Conservation (phyloP, 2,888 invertebrate species). For the Mimas tiliae region DNA sequence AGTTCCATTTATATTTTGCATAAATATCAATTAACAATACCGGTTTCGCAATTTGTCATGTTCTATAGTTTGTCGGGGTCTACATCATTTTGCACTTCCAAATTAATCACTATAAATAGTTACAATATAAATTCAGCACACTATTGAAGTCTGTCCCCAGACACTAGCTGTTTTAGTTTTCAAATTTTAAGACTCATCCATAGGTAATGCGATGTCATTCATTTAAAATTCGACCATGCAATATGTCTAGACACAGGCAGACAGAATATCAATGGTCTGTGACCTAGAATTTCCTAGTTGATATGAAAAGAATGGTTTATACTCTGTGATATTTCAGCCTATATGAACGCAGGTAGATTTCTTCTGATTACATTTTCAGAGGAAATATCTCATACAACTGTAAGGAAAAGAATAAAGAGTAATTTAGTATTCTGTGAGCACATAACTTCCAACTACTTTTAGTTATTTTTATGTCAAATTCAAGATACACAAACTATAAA, state of each 20-base stretch:
- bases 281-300: slow-evolving; percentile 78
- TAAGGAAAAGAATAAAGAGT: slow-evolving; percentile 11
- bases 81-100: slow-evolving; percentile 23
- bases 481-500: too few species aligned
- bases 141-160: slow-evolving; percentile 61
- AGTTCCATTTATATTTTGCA: background rate
- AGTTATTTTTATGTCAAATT: too few species aligned
- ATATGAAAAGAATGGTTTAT: slow-evolving; percentile 48
- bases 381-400: background rate
- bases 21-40: background rate
- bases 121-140: slow-evolving; percentile 42
- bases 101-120: slow-evolving; percentile 29
- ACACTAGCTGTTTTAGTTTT: slow-evolving; percentile 77
- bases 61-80: background rate
- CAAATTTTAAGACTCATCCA: slow-evolving; percentile 80
- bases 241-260: slow-evolving; percentile 78
- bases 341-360: slow-evolving; percentile 33
- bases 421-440: too few species aligned
- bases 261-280: slow-evolving; percentile 79
- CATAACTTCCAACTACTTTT: too few species aligned
- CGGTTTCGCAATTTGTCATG: background rate
- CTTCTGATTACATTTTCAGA: slow-evolving; percentile 24
- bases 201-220: slow-evolving; percentile 77
- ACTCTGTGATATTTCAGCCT: slow-evolving; percentile 37
- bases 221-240: slow-evolving; percentile 83